Evolutionary conservation across 2,888 invertebrate species (phyloP).

Genomic region (Teleiodes luculella): DNA sequence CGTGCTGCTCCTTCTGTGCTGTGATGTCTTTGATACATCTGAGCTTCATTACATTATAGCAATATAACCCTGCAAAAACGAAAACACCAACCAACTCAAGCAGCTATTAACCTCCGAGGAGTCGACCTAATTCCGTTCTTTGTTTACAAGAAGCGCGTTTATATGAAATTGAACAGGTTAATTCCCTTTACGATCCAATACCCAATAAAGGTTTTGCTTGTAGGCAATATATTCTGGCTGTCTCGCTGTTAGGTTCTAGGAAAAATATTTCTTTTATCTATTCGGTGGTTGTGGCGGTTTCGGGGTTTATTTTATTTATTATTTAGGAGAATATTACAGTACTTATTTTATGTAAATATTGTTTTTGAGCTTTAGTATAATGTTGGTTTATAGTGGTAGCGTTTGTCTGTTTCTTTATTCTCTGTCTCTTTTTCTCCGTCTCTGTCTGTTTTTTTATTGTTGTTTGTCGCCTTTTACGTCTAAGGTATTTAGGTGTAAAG

Average conservation of each 20-base stretch:
- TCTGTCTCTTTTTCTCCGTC: too few relatives aligned
- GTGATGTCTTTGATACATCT: neutral
- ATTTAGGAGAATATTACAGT: too few relatives aligned
- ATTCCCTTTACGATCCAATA: slow-evolving; percentile 31
- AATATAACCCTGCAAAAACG: neutral
- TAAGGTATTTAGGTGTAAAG: too few relatives aligned
- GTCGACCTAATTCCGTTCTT: slow-evolving; percentile 15
- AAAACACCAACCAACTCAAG: neutral
- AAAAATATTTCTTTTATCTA: slow-evolving; percentile 27
- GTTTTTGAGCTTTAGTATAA: too few relatives aligned
- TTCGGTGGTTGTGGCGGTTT: slow-evolving; percentile 14
- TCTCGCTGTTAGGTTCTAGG: slow-evolving; percentile 17
- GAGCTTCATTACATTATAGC: neutral
- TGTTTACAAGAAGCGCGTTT: slow-evolving; percentile 28
- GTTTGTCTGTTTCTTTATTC: too few relatives aligned
- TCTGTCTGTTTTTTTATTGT: too few relatives aligned
- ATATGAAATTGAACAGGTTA: slow-evolving; percentile 35
- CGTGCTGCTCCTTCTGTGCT: too few relatives aligned
- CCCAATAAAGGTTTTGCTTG: slow-evolving; percentile 32
- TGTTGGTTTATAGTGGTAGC: too few relatives aligned
- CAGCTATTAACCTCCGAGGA: slow-evolving; percentile 1
- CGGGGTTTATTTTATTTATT: neutral
- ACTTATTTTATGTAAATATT: too few relatives aligned
- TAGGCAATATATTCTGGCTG: slow-evolving; percentile 31
- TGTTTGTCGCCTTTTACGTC: too few relatives aligned